Conservation (phyloP, 2,113 vertebrate genomes). For the Trogon melanurus region DNA sequence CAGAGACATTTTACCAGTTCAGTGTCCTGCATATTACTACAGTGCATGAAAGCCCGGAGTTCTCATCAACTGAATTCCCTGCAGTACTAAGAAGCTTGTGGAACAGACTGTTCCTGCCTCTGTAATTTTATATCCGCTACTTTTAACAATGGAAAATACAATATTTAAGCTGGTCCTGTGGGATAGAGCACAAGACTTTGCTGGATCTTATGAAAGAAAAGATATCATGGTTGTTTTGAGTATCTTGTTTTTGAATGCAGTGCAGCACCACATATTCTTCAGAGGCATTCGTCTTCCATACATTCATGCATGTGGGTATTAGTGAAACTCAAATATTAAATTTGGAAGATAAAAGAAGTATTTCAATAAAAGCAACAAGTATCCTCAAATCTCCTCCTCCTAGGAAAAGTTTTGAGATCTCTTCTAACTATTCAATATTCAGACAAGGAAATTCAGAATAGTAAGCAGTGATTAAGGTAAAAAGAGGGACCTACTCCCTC, state of each 20-base stretch:
- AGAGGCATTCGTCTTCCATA: background rate
- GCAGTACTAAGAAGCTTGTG: background rate
- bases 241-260: background rate
- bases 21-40: background rate
- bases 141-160: conserved; percentile 27
- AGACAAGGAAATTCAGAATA: background rate
- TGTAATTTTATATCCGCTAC: background rate
- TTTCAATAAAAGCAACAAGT: background rate
- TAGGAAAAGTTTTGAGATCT: background rate
- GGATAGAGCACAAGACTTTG: background rate
- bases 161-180: background rate
- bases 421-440: background rate
- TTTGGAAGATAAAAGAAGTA: background rate
- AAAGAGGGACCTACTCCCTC: background rate
- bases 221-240: background rate
- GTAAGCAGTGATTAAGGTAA: background rate
- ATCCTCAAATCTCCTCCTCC: background rate
- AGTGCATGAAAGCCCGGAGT: background rate
- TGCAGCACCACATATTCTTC: background rate
- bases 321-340: background rate
- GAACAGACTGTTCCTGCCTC: background rate
- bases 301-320: background rate
- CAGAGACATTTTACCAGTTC: background rate
- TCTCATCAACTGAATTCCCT: background rate
- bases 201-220: background rate